These are phyloP conservation scores for Pseudanteris insignis DNA, from an alignment of 2,888 invertebrate species.

Conservation along the genomic window DNA sequence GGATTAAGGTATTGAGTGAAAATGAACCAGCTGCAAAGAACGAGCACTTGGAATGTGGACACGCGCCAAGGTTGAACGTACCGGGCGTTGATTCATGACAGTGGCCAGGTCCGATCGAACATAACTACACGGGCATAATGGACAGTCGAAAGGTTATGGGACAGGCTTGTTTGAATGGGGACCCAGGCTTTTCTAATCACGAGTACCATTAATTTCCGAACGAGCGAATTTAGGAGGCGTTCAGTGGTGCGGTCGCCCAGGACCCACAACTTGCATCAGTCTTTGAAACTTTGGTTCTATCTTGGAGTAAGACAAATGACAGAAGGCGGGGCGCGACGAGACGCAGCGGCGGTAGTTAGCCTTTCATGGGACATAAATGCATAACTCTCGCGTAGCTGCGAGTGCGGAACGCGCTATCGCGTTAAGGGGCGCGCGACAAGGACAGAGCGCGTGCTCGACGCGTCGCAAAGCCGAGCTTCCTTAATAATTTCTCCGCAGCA, in stretches of 20 bases:
- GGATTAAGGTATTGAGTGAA: too few relatives aligned
- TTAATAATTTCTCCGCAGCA: constrained; percentile 29
- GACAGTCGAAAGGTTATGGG: not conserved
- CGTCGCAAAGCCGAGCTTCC: constrained; percentile 11
- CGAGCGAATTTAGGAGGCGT: constrained; percentile 23
- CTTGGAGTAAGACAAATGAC: constrained; percentile 62
- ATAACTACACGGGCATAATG: too few relatives aligned
- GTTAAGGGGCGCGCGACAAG: constrained; percentile 2
- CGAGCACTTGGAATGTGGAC: too few relatives aligned
- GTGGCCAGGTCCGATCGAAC: too few relatives aligned
- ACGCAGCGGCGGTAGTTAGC: constrained; percentile 47
- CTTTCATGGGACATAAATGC: constrained; percentile 57
- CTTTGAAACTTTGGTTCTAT: constrained; percentile 61
- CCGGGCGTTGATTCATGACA: too few relatives aligned
- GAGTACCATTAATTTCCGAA: constrained; percentile 51
- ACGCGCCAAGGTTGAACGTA: too few relatives aligned
- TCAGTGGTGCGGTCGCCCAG: constrained; percentile 40
- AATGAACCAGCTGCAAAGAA: too few relatives aligned
- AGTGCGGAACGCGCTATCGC: constrained; percentile 22
- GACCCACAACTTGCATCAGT: constrained; percentile 56
- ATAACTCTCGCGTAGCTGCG: constrained; percentile 51
- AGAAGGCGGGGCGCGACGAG: constrained; percentile 33
- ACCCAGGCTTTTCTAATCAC: constrained; percentile 22
- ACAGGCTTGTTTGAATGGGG: constrained; percentile 3
- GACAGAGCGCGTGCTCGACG: too few relatives aligned